Evolutionary conservation across 2,888 invertebrate species (phyloP), one percentile per base, ranked within the genome.

Genomic region (Polyommatus iphigenia): DNA sequence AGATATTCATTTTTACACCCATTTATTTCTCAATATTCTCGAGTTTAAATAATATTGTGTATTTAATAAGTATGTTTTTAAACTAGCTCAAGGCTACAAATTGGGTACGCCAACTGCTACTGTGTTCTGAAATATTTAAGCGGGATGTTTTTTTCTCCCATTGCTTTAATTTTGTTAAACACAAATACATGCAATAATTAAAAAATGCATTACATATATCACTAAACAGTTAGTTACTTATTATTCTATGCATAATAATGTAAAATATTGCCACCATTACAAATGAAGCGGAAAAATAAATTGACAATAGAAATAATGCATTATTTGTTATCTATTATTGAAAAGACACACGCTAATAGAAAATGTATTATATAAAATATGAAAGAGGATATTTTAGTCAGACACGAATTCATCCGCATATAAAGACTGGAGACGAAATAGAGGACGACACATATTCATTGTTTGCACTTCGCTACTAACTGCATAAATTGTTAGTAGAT

Each of bases 241-340:
- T 6, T 36, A 36, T 36, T n/a, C n/a, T 36, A 36, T 32, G 32
- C 2, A 36, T 36, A 36, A 36, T 36, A 36, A 36, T 36, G 7
- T 7, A 36, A 36, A 7, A 36, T 46, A 46, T 46, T 10, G 36
- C 41, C 20, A 72, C 36, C 20, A 3, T 41, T 4, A 72, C 72
- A 72, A 72, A 29, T 36, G 7, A 7, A 73, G 41, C 20, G 10
- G 46, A 50, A 73, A 24, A 73, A 46, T 15, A 73, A 41, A 5
- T 72, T n/a, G 46, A 62, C 62, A 73, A 73, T 36, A 41, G 41
- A 73, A 41, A 73, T 46, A 73, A 41, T 72, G 10, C 46, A 46
- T 13, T 6, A 15, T 13, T 54, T 75, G 50, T 54, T 10, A 50
- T 24, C 6, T 24, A 5, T 54, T 50, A 13, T 67, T 67, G 13